phyloP scores from a whole-genome alignment of 2,888 invertebrate genomes.

The Listrodromus nycthemerus region DNA sequence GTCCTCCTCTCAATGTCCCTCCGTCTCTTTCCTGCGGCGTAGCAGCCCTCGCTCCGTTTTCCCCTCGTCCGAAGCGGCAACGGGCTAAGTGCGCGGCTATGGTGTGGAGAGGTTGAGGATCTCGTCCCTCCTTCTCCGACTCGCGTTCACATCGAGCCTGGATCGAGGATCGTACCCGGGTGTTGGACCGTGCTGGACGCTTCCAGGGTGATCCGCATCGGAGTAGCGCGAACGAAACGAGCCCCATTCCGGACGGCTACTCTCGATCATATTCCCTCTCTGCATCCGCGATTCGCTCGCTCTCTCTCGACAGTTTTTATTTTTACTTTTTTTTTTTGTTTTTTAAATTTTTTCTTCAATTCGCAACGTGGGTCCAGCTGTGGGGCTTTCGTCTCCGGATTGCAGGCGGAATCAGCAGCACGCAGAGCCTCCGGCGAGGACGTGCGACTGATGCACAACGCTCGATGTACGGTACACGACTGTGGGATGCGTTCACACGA shows the following conservation, averaged over 20 bases:
- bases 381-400: constrained; percentile 12
- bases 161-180: constrained; percentile 72
- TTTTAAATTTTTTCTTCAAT: constrained; percentile 22
- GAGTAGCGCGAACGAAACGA: constrained; percentile 34
- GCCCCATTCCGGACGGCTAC: constrained; percentile 46
- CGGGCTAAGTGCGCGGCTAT: constrained; percentile 77
- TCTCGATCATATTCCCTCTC: constrained; percentile 65
- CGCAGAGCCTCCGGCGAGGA: constrained; percentile 41
- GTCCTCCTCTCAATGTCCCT: constrained; percentile 48
- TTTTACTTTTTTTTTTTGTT: constrained; percentile 17
- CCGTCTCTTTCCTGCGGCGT: constrained; percentile 51
- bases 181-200: constrained; percentile 45
- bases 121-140: constrained; percentile 62
- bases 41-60: constrained; percentile 56
- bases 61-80: constrained; percentile 43
- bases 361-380: constrained; percentile 28
- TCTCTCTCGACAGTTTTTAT: background rate
- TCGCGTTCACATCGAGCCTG: constrained; percentile 74
- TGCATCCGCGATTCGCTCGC: constrained; percentile 67
- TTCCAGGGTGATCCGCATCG: constrained; percentile 64
- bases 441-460: constrained; percentile 47
- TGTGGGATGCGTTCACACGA: constrained; percentile 34
- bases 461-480: constrained; percentile 27
- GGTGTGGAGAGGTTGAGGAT: constrained; percentile 71
- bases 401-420: constrained; percentile 45